These are phyloP conservation scores for Drosophila baimaii DNA, from an alignment of 1,140 invertebrate species.

Conservation along the genomic window DNA sequence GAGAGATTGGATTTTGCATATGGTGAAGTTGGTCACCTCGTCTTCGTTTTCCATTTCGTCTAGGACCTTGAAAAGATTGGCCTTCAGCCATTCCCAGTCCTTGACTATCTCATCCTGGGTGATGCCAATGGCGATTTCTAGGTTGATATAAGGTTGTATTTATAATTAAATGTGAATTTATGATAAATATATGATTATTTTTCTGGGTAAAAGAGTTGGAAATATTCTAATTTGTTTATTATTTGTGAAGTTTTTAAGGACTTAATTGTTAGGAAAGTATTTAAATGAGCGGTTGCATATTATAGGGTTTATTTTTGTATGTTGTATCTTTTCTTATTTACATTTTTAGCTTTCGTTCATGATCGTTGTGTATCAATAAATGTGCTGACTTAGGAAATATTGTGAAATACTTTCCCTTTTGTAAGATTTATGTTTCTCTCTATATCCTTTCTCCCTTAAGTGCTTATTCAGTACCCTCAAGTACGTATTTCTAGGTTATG, in stretches of 20 bases:
- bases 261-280: background rate
- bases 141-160: background rate
- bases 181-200: too few species aligned
- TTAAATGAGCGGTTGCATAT: too few species aligned
- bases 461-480: too few species aligned
- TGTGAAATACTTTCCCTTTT: too few species aligned
- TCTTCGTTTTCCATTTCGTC: constrained; percentile 96
- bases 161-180: too few species aligned
- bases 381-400: too few species aligned
- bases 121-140: constrained; percentile 94
- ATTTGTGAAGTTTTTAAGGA: background rate
- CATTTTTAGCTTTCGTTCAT: too few species aligned
- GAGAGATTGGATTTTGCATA: constrained; percentile 95
- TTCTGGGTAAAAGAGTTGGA: background rate
- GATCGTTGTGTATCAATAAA: background rate
- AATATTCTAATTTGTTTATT: background rate
- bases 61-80: constrained; percentile 93
- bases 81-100: constrained; percentile 97
- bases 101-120: constrained; percentile 93
- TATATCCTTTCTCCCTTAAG: too few species aligned
- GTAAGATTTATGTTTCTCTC: too few species aligned
- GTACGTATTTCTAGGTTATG: too few species aligned
- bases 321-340: too few species aligned
- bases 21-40: constrained; percentile 97
- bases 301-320: too few species aligned